A percentile compares a stretch with the other conserved stretches of the same genome.
These are phyloP conservation scores for Clarias magur DNA, from an alignment of 2,113 vertebrate species.

Conservation along the genomic window DNA sequence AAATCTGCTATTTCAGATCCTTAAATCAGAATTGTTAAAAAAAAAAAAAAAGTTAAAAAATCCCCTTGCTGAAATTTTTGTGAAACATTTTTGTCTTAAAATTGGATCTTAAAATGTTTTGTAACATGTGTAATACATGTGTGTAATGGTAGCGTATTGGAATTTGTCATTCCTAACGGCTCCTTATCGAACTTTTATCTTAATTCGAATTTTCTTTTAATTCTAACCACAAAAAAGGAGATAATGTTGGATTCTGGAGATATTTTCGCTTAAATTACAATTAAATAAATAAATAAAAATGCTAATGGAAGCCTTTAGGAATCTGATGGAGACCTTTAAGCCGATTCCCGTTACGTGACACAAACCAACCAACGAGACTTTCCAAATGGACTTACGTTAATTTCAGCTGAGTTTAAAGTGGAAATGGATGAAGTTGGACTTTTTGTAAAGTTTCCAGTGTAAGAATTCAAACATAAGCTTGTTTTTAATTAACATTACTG, in stretches of 20 bases:
- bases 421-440: background rate
- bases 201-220: background rate
- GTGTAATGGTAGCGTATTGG: background rate
- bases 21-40: no score
- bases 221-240: background rate
- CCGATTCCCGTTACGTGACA: background rate
- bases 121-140: background rate
- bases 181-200: background rate
- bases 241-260: background rate
- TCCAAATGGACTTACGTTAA: background rate
- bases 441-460: background rate
- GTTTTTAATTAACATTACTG: background rate
- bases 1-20: background rate
- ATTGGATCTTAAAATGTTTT: background rate
- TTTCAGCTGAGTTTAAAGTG: background rate
- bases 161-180: background rate
- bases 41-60: background rate
- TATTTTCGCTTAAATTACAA: no score
- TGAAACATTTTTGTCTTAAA: no score
- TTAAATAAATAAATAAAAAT: background rate
- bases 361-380: background rate
- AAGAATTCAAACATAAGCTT: background rate
- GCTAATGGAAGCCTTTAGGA: background rate
- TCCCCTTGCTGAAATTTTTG: background rate
- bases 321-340: background rate